phyloP scores from a whole-genome alignment of 2,113 vertebrate genomes.

The Malurus alboscapulatus region DNA sequence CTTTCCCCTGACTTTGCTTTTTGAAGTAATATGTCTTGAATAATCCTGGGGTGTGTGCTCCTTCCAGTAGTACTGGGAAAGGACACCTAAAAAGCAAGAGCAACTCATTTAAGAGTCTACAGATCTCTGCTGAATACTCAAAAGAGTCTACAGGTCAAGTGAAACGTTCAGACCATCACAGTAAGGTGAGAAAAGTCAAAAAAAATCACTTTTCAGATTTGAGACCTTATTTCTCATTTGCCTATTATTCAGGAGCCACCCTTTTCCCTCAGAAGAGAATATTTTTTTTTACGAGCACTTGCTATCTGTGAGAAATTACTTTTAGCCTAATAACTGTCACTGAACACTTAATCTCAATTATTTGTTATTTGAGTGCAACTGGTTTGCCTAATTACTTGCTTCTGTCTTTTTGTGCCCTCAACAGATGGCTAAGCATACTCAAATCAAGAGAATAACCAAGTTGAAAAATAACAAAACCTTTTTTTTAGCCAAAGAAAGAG shows the following conservation, averaged over 20 bases:
- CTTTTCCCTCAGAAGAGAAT: background rate
- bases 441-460: conserved; percentile 24
- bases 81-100: background rate
- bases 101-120: background rate
- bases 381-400: conserved; percentile 32
- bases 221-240: background rate
- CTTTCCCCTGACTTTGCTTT: background rate
- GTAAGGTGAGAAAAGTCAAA: background rate
- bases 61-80: background rate
- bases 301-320: background rate
- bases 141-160: background rate
- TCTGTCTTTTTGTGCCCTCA: conserved; percentile 30
- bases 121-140: background rate
- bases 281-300: background rate
- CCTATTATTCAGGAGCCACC: background rate
- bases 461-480: background rate
- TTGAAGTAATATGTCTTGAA: background rate
- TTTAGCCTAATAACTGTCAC: background rate
- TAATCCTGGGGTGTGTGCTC: background rate
- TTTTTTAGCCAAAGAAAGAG: background rate
- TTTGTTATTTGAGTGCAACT: conserved; percentile 1
- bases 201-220: background rate
- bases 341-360: conserved; percentile 35
- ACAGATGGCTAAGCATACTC: conserved; percentile 15
- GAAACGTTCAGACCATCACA: background rate